These are phyloP conservation scores for Eupsittula cactorum DNA, from an alignment of 2,113 vertebrate species.

Conservation along the genomic window DNA sequence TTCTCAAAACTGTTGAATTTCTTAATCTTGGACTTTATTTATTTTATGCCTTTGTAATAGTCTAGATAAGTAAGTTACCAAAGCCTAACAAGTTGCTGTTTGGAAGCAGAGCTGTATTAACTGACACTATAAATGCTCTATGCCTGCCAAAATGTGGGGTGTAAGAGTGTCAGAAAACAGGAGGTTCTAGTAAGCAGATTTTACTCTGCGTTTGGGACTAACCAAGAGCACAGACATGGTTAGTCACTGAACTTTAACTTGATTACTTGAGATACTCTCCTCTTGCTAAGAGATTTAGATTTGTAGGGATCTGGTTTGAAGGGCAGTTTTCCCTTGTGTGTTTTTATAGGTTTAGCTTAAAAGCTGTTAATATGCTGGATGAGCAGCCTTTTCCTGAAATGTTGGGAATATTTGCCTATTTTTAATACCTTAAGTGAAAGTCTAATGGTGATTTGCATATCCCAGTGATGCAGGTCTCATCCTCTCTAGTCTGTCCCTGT, in stretches of 20 bases:
- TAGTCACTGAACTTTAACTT: accelerated
- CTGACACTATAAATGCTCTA: neutral
- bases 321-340: neutral
- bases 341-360: neutral
- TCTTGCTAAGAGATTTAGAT: neutral
- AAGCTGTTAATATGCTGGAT: neutral
- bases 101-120: neutral
- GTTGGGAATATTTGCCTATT: neutral
- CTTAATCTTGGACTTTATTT: neutral
- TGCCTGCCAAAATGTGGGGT: neutral
- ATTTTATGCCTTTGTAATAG: neutral
- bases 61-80: neutral
- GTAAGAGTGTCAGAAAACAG: neutral
- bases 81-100: neutral
- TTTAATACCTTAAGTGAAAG: neutral
- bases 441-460: neutral
- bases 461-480: accelerated
- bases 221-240: neutral
- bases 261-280: neutral
- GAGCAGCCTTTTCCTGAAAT: neutral
- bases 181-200: neutral
- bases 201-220: neutral
- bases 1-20: neutral
- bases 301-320: neutral
- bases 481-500: accelerated